A percentile compares a stretch with the other conserved stretches of the same genome.
phyloP scores from a whole-genome alignment of 2,888 invertebrate species.

The Pollenia labialis region DNA sequence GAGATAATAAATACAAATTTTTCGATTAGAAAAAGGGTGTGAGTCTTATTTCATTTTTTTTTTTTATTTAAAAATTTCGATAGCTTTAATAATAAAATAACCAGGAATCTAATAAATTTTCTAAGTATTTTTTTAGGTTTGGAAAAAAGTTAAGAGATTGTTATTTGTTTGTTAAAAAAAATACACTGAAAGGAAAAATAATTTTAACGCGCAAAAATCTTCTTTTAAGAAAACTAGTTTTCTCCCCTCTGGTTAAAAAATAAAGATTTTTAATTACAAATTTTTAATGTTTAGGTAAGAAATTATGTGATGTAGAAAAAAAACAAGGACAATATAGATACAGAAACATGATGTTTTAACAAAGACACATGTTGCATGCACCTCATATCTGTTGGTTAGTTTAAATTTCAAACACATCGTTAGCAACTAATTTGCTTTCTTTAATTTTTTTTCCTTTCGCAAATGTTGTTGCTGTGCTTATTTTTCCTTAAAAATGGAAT shows the following conservation, averaged over 20 bases:
- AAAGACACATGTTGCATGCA: slow-evolving; percentile 72
- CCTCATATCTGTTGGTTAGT: slow-evolving; percentile 34
- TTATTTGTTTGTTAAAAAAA: too few species aligned
- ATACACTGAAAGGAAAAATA: background rate
- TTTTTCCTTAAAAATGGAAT: background rate
- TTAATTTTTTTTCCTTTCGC: background rate
- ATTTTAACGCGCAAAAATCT: slow-evolving; percentile 30
- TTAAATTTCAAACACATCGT: slow-evolving; percentile 64
- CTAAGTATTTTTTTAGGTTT: slow-evolving; percentile 56
- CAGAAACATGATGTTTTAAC: slow-evolving; percentile 23
- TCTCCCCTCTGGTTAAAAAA: slow-evolving; percentile 25
- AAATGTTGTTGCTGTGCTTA: slow-evolving; percentile 16
- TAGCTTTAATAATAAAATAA: slow-evolving; percentile 32
- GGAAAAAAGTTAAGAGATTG: background rate
- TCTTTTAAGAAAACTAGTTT: slow-evolving; percentile 61
- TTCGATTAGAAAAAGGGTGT: slow-evolving; percentile 43
- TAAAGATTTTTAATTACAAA: slow-evolving; percentile 67
- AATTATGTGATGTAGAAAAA: slow-evolving; percentile 39
- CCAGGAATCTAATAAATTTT: slow-evolving; percentile 62
- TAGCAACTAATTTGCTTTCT: slow-evolving; percentile 71
- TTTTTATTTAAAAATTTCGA: slow-evolving; percentile 2
- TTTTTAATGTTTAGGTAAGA: slow-evolving; percentile 64
- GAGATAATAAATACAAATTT: background rate
- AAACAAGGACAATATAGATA: slow-evolving; percentile 26
- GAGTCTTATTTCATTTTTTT: slow-evolving; percentile 22